Base-by-base conservation (phyloP, 1,140 invertebrate species). In the Eufriesea mexicana region DNA sequence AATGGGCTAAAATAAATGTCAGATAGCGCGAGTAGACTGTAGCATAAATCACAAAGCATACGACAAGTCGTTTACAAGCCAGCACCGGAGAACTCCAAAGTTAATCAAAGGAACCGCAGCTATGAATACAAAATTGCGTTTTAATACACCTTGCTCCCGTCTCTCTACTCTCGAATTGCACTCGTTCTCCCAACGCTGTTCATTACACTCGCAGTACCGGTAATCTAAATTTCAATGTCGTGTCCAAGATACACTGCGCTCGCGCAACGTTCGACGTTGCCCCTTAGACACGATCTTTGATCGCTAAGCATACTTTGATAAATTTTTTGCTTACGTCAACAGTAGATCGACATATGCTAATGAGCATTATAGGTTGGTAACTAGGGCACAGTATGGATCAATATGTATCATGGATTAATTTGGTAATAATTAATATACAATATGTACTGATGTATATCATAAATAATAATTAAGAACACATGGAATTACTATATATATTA, bases 161-260 rank as follows among this genome's bases (percentile, higher is more conserved):
- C 28, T 55, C 28, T 55, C 20, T 18, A 35, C 51, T 42, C 25
- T 42, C 8, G 12, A 7, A 70, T 20, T 45, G 14, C 25, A 12
- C 25, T 28, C 47, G 47, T 51, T 71, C 68, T 20, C 25, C 7
- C 18, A 2, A 4, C 16, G 18, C 25, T 16, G 28, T 54, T 71
- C 68, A 54, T 71, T 54, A 71, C 68, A 20, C 25, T 55, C 49
- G 25, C n/a, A 54, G 49, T 16, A 20, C n/a, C 7, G 28, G 28
- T 42, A 55, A 72, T 72, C 49, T 35, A 49, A 71, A 71, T 71
- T 71, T 71, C 54, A 71, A 71, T 54, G 18, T 35, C 25, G 35
- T 25, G 1, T 71, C 25, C 8, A 49, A 20, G 49, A 71, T 16
- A 49, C 42, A 42, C 20, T 9, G 66, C 42, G 35, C 20, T 67